Percentiles rank a stretch among this genome's conserved stretches.
phyloP scores from a whole-genome alignment of 2,113 vertebrate species.

The Motacilla alba region DNA sequence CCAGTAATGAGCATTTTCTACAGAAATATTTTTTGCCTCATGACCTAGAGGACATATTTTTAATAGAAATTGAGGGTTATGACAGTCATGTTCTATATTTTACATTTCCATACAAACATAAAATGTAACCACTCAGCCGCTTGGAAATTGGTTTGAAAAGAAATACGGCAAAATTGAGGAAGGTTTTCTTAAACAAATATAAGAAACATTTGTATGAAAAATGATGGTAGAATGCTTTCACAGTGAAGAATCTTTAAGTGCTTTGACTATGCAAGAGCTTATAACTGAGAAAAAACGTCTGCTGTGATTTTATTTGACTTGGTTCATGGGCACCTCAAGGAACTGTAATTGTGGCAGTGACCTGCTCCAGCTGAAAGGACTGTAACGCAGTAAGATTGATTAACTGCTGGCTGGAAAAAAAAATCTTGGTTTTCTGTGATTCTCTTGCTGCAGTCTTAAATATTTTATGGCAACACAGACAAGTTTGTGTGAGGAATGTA shows the following conservation, averaged over 20 bases:
- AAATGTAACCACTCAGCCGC: neutral
- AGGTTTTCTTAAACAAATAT: constrained; percentile 23
- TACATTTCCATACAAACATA: constrained; percentile 55
- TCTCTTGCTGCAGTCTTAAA: constrained; percentile 52
- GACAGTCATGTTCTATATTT: constrained; percentile 19
- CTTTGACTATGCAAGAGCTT: neutral
- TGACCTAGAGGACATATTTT: constrained; percentile 31
- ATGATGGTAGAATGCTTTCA: neutral
- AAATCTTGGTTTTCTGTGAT: constrained; percentile 37
- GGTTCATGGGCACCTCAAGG: constrained; percentile 40
- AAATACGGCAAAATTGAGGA: constrained; percentile 10
- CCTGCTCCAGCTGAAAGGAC: constrained; percentile 60
- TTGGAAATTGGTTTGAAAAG: neutral
- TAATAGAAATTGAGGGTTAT: constrained; percentile 11
- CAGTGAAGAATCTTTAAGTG: neutral
- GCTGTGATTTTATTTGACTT: constrained; percentile 58
- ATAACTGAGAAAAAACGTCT: constrained; percentile 2
- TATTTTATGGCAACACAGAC: constrained; percentile 45
- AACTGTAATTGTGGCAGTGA: constrained; percentile 55
- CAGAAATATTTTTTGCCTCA: constrained; percentile 13
- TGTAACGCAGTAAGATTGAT: constrained; percentile 22
- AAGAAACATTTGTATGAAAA: neutral
- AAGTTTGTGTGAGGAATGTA: constrained; percentile 45
- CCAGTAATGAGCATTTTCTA: constrained; percentile 26
- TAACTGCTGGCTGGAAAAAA: constrained; percentile 56